Evolutionary conservation across 1,140 invertebrate species (phyloP), one percentile per base, ranked within the genome.

Genomic region (Pteromalus puparum): DNA sequence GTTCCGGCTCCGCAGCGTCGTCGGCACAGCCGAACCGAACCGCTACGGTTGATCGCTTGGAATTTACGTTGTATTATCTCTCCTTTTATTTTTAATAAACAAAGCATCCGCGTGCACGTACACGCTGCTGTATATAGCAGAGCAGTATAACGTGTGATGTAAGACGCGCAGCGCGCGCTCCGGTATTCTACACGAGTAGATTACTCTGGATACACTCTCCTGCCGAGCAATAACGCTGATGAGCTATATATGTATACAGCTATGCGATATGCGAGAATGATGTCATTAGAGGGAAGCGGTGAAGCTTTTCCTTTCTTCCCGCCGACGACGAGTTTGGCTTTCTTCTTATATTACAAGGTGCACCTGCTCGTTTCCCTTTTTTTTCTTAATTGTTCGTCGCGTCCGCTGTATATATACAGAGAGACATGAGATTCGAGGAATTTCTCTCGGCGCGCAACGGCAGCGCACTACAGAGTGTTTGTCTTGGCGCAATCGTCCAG

Each of bases 211-310:
- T 9, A 42, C 38, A 42, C 38, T 42, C 15, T 74, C n/a, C 73
- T 9, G 9, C 21, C 48, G 75, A 61, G 38, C 30, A 5, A 34
- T 34, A 34, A 34, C 30, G 2, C 30, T 0, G 30, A n/a, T 34
- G 30, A 4, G 30, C 30, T 34, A 5, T 34, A 34, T 0, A 5
- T 34, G 6, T 0, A 0, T 5, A 34, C 30, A 42, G 10, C 18
- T 1, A 80, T 34, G 26, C 6, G 15, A 10, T 68, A 4, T 80
- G 46, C 78, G 78, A 46, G 38, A 70, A 70, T 80, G 78, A 80
- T 80, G 78, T 80, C 78, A 80, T 80, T 80, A 80, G 61, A 61
- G 77, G 38, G 67, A 38, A 77, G 75, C 48, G 30, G 28, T 9
- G 38, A 42, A 4, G 38, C 38, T 42, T 42, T 42, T 42, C 38